Evolutionary conservation across 2,888 invertebrate species (phyloP).

Genomic region (Cylloceria caligata): DNA sequence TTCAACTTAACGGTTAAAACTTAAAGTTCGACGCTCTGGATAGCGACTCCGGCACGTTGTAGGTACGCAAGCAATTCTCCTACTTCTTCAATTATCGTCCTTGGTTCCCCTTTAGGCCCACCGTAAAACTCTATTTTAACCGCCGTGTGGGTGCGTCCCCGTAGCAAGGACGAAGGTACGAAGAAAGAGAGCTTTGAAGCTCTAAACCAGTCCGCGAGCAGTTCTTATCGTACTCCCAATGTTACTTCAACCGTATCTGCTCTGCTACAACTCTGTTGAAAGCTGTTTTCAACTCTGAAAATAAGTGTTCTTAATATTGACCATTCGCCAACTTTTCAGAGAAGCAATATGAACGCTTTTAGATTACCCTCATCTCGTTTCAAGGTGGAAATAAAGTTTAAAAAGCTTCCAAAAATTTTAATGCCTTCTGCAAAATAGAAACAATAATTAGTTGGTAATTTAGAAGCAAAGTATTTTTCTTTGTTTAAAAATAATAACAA

Average conservation of each 20-base stretch:
- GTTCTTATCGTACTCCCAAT: slow-evolving; percentile 27
- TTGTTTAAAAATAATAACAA: too few species aligned
- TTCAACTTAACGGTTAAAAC: slow-evolving; percentile 64
- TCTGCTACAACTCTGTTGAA: slow-evolving; percentile 21
- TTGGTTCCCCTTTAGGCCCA: slow-evolving; percentile 49
- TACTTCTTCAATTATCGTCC: slow-evolving; percentile 64
- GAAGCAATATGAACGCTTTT: background rate
- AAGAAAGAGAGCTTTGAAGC: slow-evolving; percentile 20
- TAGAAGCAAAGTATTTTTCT: too few species aligned
- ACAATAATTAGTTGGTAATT: background rate
- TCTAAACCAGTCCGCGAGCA: slow-evolving; percentile 8
- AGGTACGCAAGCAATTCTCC: slow-evolving; percentile 48
- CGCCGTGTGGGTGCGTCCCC: slow-evolving; percentile 1
- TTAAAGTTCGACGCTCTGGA: slow-evolving; percentile 54
- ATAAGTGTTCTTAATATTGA: slow-evolving; percentile 11
- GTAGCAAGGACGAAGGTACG: background rate
- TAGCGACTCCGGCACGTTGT: background rate
- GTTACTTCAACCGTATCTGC: slow-evolving; percentile 4
- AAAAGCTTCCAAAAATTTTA: background rate
- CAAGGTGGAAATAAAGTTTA: background rate
- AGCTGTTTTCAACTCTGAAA: slow-evolving; percentile 11
- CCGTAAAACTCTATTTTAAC: slow-evolving; percentile 64
- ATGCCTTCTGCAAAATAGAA: background rate
- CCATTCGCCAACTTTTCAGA: slow-evolving; percentile 3
- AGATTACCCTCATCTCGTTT: background rate